Evolutionary conservation across 2,888 invertebrate species (phyloP).

Genomic region (Drosophila borealis): DNA sequence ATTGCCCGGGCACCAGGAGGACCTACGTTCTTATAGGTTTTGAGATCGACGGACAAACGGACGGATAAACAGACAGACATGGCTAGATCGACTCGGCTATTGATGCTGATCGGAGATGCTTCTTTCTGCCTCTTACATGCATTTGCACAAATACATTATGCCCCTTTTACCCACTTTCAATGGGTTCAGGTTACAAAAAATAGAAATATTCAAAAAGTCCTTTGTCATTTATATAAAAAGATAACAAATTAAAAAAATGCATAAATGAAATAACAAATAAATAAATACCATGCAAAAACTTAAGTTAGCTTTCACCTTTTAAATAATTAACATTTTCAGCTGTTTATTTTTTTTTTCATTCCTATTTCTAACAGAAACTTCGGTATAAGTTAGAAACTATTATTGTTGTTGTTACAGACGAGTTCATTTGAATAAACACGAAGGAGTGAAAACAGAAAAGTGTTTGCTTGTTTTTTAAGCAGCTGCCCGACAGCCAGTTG

Average conservation of each 20-base stretch:
- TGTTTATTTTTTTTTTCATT: not conserved
- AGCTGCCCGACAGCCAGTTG: conserved; percentile 42
- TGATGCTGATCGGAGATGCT: no score
- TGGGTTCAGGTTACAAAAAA: no score
- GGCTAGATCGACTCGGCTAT: no score
- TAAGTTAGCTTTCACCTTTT: conserved; percentile 5
- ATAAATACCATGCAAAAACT: not conserved
- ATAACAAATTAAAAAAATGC: not conserved
- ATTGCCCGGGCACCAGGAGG: no score
- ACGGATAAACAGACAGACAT: no score
- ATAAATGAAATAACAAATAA: not conserved
- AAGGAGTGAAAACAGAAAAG: conserved; percentile 22
- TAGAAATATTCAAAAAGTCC: not conserved
- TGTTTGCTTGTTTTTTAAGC: conserved; percentile 34
- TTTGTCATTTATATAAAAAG: not conserved
- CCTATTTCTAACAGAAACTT: not conserved
- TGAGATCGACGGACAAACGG: no score
- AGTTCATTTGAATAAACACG: conserved; percentile 53
- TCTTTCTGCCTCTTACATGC: no score
- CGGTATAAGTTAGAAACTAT: not conserved
- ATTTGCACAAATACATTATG: no score
- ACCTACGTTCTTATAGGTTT: no score
- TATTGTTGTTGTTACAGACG: conserved; percentile 23
- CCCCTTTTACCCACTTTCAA: no score
- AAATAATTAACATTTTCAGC: conserved; percentile 28